Conservation (phyloP, 2,113 vertebrate species). For the Elaphurus davidianus region DNA sequence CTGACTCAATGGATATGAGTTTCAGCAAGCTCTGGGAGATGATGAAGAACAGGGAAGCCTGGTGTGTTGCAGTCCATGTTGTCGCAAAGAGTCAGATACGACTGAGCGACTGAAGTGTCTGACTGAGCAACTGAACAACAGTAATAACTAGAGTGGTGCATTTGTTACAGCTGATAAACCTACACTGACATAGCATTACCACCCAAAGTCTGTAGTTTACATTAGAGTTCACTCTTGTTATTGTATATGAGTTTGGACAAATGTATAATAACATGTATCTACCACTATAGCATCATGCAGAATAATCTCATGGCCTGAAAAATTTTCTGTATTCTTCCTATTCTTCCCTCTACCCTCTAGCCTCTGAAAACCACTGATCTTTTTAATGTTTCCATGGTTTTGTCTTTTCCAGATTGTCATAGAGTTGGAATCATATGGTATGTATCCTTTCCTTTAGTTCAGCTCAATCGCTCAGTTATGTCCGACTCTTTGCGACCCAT, state of each 20-base stretch:
- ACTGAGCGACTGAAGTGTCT: background rate
- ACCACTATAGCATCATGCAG: background rate
- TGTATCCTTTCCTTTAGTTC: background rate
- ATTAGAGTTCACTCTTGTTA: background rate
- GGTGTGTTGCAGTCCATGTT: background rate
- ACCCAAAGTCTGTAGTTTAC: background rate
- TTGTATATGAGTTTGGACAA: background rate
- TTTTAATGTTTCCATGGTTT: background rate
- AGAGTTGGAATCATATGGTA: background rate
- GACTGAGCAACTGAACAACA: background rate
- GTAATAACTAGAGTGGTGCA: background rate
- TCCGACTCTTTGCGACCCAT: too few relatives aligned
- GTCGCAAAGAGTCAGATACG: fast-evolving
- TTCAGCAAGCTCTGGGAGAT: background rate
- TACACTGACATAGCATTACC: background rate
- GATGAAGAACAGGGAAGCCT: background rate
- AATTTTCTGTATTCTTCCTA: background rate
- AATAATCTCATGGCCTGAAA: background rate
- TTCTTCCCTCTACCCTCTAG: background rate
- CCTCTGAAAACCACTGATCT: background rate
- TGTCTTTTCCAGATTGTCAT: background rate
- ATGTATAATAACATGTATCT: background rate
- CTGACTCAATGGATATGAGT: background rate
- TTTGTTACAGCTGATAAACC: background rate
- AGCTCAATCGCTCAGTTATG: too few relatives aligned